Evolutionary conservation across 2,888 invertebrate species (phyloP), one percentile per base, ranked within the genome.

Genomic region (Apocheima hispidaria): DNA sequence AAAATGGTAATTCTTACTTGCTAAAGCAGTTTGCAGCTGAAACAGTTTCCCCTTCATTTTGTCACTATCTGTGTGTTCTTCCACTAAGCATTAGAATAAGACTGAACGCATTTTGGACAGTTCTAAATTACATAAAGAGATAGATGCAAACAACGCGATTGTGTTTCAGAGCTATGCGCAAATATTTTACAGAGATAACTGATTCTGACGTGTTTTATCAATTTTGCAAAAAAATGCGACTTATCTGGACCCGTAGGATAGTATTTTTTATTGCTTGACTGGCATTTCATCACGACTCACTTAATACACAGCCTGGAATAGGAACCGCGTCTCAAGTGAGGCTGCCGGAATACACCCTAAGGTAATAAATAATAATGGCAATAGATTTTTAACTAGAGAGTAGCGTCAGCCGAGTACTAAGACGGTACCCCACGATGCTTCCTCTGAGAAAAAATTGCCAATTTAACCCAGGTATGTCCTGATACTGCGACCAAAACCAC

Each of bases 21-120:
- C 70, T 14, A 72, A 41, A 5, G 73, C 68, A n/a, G 72, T 69
- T 35, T 72, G 71, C 0, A 65, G n/a, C 40, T 75, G 75, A 59
- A 69, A 67, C 18, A 73, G 43, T 46, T 61, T 73, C 20, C 72
- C 71, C 16, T 67, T 68, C 71, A 71, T 75, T 50, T 67, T 66
- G 46, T 21, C 43, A n/a, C 20, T 9, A 20, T 12, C 38, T 12
- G 14, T 38, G 23, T 51, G 49, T 23, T 44, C 12, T 26, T 12
- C 10, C 20, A 49, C 26, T 51, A 44, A 33, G 33, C 38, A 51
- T 28, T 38, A 33, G 20, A 50, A 28, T 30, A 28, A 38, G 2
- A 65, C 59, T 63, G 46, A 63, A 21, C 16, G 12, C 18, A 18
- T 51, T 66, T 63, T 63, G 46, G 58, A 54, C 63, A 55, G 49